Percentiles rank a stretch among this genome's conserved stretches.
Conservation (phyloP, 1,140 invertebrate species). For the Capitella teleta region DNA sequence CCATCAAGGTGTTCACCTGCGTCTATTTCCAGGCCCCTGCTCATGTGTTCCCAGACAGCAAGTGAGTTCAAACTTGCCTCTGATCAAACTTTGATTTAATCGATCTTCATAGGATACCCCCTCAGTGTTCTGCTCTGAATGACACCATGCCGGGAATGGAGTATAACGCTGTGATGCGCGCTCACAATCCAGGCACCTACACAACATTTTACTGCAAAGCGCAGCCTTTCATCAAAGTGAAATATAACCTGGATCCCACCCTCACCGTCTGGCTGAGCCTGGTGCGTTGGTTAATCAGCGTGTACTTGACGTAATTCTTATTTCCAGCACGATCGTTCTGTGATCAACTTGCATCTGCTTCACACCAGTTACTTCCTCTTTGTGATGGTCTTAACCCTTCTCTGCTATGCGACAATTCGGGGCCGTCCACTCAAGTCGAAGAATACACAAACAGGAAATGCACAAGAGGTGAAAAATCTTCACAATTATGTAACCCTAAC, state of each 20-base stretch:
- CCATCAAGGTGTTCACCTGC: constrained; percentile 25
- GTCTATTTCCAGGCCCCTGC: constrained; percentile 26
- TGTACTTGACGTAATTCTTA: constrained; percentile 7
- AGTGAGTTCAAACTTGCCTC: constrained; percentile 12
- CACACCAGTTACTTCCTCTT: constrained; percentile 43
- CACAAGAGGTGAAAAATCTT: no score
- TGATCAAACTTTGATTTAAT: neutral
- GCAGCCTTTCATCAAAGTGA: constrained; percentile 17
- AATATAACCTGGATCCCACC: constrained; percentile 21
- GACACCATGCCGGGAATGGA: constrained; percentile 12
- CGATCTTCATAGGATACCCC: constrained; percentile 4
- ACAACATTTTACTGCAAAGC: constrained; percentile 13
- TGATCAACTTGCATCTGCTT: constrained; percentile 41
- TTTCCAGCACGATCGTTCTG: constrained; percentile 35
- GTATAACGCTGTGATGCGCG: constrained; percentile 16
- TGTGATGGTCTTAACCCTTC: constrained; percentile 40
- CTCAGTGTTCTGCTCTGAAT: constrained; percentile 13
- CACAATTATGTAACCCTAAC: no score
- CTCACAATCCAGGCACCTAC: neutral
- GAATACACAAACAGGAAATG: no score
- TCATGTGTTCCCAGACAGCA: constrained; percentile 25
- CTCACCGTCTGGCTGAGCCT: constrained; percentile 31
- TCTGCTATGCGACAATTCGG: constrained; percentile 37
- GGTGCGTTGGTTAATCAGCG: constrained; percentile 17
- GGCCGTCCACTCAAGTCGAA: constrained; percentile 20